A percentile compares a stretch with the other conserved stretches of the same genome.
These are phyloP conservation scores for Chaetorhynchus papuensis DNA, from an alignment of 2,113 vertebrate genomes.

Conservation along the genomic window DNA sequence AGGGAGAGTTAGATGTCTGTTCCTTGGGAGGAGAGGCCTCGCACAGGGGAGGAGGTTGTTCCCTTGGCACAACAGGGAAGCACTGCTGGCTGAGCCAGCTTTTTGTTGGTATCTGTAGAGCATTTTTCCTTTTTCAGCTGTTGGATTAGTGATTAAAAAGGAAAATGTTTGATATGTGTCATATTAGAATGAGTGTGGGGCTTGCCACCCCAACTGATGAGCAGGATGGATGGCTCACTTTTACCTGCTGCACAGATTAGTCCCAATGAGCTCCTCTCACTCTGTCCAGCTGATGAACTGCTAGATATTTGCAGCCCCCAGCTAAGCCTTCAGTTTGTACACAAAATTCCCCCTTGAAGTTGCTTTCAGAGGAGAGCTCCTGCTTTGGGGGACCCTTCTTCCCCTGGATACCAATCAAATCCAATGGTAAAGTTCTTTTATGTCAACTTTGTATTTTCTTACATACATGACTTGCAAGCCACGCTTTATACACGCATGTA, in stretches of 20 bases:
- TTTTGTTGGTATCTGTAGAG: not conserved
- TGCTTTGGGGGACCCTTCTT: not conserved
- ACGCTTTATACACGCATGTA: not conserved
- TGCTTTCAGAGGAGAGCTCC: not conserved
- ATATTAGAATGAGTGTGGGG: not conserved
- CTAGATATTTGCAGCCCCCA: not conserved
- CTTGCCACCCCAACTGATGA: not conserved
- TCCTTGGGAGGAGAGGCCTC: constrained; percentile 54
- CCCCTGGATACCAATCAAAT: not conserved
- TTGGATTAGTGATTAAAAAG: not conserved
- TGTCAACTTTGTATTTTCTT: not conserved
- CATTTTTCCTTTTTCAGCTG: not conserved
- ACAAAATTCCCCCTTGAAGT: not conserved
- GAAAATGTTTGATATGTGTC: not conserved
- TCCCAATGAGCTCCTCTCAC: rapidly evolving
- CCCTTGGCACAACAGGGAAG: not conserved
- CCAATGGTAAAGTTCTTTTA: not conserved
- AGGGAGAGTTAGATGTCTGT: constrained; percentile 11
- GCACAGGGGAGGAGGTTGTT: constrained; percentile 32
- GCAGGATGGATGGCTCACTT: not conserved
- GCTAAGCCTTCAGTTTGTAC: not conserved
- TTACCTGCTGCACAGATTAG: not conserved
- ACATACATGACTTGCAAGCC: not conserved
- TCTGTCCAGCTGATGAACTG: not conserved
- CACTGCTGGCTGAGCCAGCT: not conserved